Evolutionary conservation across 2,888 invertebrate species (phyloP).

Genomic region (Timandra comae): DNA sequence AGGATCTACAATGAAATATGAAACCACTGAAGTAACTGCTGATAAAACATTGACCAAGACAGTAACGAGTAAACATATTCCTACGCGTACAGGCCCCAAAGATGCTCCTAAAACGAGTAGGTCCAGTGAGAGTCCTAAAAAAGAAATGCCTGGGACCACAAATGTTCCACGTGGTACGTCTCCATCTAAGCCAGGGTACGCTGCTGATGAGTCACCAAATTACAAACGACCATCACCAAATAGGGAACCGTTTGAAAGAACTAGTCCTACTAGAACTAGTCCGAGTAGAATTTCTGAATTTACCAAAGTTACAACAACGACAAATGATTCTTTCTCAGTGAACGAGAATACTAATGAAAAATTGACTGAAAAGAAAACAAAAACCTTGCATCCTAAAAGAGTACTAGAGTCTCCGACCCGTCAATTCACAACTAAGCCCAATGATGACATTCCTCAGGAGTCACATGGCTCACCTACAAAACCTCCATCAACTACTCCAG

Average conservation of each 20-base stretch:
- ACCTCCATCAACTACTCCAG: too few species aligned
- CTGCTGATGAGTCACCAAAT: slow-evolving; percentile 13
- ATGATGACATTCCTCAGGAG: slow-evolving; percentile 1
- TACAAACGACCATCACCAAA: slow-evolving; percentile 8
- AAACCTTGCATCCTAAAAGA: slow-evolving; percentile 12
- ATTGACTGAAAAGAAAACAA: too few species aligned
- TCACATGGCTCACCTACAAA: slow-evolving; percentile 9
- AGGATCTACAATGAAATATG: too few species aligned
- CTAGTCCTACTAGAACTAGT: slow-evolving; percentile 9
- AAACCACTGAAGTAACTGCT: slow-evolving; percentile 10
- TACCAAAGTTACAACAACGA: slow-evolving; percentile 10
- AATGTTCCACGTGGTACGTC: slow-evolving; percentile 3
- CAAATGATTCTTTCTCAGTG: too few species aligned
- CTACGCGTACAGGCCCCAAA: slow-evolving; percentile 8
- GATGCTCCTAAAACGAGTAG: not conserved
- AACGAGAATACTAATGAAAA: too few species aligned
- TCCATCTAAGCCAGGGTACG: slow-evolving; percentile 8
- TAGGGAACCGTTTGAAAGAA: slow-evolving; percentile 10
- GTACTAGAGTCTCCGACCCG: slow-evolving; percentile 18
- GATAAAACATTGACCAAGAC: slow-evolving; percentile 9
- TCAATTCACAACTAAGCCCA: slow-evolving; percentile 8
- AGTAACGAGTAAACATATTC: slow-evolving; percentile 10
- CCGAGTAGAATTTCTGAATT: slow-evolving; percentile 11
- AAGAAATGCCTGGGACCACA: slow-evolving; percentile 3
- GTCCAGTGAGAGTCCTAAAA: slow-evolving; percentile 22